Conservation (phyloP, 2,888 invertebrate genomes). For the Julus scandinavius region DNA sequence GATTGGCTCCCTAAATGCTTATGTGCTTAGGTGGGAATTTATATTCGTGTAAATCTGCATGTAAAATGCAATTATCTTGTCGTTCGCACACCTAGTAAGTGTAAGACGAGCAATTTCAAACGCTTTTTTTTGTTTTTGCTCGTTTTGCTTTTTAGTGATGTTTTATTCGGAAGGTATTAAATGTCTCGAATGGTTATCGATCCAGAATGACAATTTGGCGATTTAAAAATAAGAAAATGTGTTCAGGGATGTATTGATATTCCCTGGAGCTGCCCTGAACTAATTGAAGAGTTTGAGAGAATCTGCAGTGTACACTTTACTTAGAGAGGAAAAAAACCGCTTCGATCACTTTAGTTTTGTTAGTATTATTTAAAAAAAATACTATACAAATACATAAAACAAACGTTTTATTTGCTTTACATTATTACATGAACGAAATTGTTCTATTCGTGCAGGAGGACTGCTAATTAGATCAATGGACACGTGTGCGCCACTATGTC, state of each 20-base stretch:
- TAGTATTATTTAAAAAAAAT: no score
- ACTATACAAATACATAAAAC: no score
- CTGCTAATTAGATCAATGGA: no score
- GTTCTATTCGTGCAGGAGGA: no score
- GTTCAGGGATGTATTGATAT: background rate
- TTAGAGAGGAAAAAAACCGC: background rate
- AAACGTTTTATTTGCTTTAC: no score
- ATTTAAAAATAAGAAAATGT: background rate
- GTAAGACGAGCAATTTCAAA: conserved; percentile 44
- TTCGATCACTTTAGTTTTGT: background rate
- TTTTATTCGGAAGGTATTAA: conserved; percentile 26
- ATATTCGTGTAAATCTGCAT: conserved; percentile 44
- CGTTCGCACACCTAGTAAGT: background rate
- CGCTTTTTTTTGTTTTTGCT: background rate
- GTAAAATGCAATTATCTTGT: conserved; percentile 35
- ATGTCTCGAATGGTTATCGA: conserved; percentile 36
- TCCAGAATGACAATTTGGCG: conserved; percentile 12
- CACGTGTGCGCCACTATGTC: no score
- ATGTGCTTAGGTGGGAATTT: background rate
- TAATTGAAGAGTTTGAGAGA: background rate
- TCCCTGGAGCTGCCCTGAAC: background rate
- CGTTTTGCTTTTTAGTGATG: background rate
- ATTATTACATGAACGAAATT: no score
- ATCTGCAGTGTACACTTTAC: background rate
- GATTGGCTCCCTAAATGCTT: background rate